Conservation (phyloP, 2,888 invertebrate species). For the Opisthograptis luteolata region DNA sequence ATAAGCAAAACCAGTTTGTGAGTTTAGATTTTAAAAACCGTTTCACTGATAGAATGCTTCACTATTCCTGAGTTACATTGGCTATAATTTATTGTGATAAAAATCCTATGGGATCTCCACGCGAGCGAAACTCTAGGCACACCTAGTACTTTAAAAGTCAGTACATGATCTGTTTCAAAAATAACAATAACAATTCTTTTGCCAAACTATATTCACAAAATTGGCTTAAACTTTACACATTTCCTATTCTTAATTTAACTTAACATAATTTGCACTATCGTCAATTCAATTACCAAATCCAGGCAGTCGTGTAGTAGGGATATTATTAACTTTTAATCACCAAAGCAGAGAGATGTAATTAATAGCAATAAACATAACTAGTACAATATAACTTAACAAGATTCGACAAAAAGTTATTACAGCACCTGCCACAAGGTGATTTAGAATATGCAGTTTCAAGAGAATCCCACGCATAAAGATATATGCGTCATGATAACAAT, state of each 20-base stretch:
- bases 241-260: background rate
- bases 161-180: no score
- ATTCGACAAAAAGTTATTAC: constrained; percentile 18
- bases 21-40: no score
- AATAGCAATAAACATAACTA: constrained; percentile 26
- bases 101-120: no score
- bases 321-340: constrained; percentile 8
- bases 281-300: background rate
- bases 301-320: background rate
- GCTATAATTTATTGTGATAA: background rate
- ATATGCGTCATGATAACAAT: constrained; percentile 21
- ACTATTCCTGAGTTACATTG: no score
- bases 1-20: no score
- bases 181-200: background rate
- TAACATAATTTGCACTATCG: background rate
- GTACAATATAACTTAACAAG: constrained; percentile 25
- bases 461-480: constrained; percentile 38
- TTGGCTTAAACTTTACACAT: no score
- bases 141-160: no score
- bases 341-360: constrained; percentile 10
- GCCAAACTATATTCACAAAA: no score
- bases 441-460: constrained; percentile 28
- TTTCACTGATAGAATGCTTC: no score
- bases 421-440: constrained; percentile 14
- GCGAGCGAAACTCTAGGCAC: no score